A percentile compares a stretch with the other conserved stretches of the same genome.
phyloP scores from a whole-genome alignment of 2,797 vertebrate genomes.

The Cercopithecus neglectus region DNA sequence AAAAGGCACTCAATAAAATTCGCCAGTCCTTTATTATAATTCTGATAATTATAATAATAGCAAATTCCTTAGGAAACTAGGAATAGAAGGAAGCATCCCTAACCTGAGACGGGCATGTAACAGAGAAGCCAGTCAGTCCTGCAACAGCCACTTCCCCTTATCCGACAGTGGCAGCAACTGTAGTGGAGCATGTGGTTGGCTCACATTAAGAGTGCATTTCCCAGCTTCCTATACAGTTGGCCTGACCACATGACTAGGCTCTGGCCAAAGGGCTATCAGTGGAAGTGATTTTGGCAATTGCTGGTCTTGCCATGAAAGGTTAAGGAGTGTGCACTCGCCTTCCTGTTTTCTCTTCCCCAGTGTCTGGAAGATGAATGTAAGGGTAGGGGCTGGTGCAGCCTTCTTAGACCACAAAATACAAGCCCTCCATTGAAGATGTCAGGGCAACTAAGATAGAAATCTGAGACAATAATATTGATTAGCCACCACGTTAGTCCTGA shows the following conservation, averaged over 20 bases:
- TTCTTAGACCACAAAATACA: background rate
- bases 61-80: background rate
- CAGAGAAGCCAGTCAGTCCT: background rate
- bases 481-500: background rate
- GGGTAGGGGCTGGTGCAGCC: background rate
- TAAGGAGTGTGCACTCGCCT: no score
- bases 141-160: background rate
- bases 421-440: background rate
- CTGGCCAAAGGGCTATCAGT: background rate
- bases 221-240: background rate
- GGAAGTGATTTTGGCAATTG: background rate
- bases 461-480: accelerated
- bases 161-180: no score
- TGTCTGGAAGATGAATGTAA: background rate
- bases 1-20: background rate
- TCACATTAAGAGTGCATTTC: background rate
- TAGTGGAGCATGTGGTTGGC: background rate
- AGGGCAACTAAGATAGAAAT: background rate
- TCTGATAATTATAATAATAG: background rate
- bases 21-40: background rate
- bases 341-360: background rate
- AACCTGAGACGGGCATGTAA: accelerated
- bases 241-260: background rate
- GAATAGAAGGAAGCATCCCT: background rate
- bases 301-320: background rate